A percentile compares a stretch with the other conserved stretches of the same genome.
Conservation (phyloP, 2,797 vertebrate species). For the Tokudaia tokunoshimensis region DNA sequence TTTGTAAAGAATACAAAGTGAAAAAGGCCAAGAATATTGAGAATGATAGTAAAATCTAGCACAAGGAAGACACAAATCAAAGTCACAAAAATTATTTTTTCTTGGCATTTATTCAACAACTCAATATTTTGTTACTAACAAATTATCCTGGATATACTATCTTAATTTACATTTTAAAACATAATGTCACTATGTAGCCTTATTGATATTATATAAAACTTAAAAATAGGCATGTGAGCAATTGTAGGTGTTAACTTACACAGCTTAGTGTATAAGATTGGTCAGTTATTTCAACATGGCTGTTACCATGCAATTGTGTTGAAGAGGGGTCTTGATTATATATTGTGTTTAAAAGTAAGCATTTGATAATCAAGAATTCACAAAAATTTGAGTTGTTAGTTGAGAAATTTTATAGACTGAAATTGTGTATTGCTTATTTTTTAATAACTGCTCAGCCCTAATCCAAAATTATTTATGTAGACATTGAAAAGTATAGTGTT, state of each 20-base stretch:
- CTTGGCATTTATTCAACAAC: not conserved
- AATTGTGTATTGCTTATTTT: slow-evolving; percentile 75
- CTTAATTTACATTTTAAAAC: not conserved
- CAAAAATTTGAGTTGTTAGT: slow-evolving; percentile 54
- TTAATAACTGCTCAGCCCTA: slow-evolving; percentile 72
- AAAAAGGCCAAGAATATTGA: not conserved
- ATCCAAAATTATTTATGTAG: slow-evolving; percentile 76
- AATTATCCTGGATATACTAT: not conserved
- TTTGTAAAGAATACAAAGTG: not conserved
- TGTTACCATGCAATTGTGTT: not conserved
- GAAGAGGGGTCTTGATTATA: not conserved
- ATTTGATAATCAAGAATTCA: slow-evolving; percentile 66
- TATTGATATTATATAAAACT: not conserved
- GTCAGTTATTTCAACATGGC: not conserved
- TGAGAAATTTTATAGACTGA: not conserved
- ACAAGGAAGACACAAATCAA: not conserved
- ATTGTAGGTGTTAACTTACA: not conserved
- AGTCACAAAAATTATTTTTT: not conserved
- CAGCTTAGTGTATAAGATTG: not conserved
- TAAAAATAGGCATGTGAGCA: not conserved
- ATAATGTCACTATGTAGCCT: not conserved
- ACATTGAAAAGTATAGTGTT: slow-evolving; percentile 71
- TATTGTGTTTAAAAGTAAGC: not conserved
- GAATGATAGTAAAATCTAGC: not conserved
- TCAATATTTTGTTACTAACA: not conserved